These are phyloP conservation scores for Strix aluco DNA, from an alignment of 2,113 vertebrate species.

Conservation along the genomic window DNA sequence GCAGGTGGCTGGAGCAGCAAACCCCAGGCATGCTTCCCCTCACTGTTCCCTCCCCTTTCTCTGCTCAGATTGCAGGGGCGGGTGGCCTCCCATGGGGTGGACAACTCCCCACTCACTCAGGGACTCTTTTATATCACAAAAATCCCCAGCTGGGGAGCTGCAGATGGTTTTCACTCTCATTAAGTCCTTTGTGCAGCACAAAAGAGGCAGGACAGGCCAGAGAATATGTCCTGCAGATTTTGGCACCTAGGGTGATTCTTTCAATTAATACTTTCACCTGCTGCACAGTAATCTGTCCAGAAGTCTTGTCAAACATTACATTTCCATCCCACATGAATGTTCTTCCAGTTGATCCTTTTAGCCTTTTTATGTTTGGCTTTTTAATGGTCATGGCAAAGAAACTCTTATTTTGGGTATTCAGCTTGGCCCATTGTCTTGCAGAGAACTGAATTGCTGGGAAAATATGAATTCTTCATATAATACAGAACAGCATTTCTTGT, in stretches of 20 bases:
- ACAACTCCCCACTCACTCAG: background rate
- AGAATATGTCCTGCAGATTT: background rate
- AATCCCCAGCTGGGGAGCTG: background rate
- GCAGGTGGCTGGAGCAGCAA: background rate
- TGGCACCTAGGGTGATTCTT: background rate
- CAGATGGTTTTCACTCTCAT: constrained; percentile 1
- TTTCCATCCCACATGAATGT: background rate
- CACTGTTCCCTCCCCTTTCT: background rate
- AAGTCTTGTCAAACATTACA: background rate
- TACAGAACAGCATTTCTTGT: background rate
- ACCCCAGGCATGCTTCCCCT: background rate
- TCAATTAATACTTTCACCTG: constrained; percentile 27
- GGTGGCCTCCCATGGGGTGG: background rate
- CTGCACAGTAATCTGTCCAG: background rate
- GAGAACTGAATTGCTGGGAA: background rate
- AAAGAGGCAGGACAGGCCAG: background rate
- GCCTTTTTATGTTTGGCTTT: background rate
- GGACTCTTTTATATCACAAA: background rate
- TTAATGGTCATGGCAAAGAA: background rate
- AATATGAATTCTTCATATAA: background rate
- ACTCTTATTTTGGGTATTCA: background rate
- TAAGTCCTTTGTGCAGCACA: background rate
- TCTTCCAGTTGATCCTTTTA: background rate
- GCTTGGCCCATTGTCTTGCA: background rate
- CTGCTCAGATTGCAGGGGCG: background rate